Percentiles rank a stretch among this genome's conserved stretches.
These are phyloP conservation scores for Drosophila ustulata DNA, from an alignment of 2,888 invertebrate genomes.

Conservation along the genomic window DNA sequence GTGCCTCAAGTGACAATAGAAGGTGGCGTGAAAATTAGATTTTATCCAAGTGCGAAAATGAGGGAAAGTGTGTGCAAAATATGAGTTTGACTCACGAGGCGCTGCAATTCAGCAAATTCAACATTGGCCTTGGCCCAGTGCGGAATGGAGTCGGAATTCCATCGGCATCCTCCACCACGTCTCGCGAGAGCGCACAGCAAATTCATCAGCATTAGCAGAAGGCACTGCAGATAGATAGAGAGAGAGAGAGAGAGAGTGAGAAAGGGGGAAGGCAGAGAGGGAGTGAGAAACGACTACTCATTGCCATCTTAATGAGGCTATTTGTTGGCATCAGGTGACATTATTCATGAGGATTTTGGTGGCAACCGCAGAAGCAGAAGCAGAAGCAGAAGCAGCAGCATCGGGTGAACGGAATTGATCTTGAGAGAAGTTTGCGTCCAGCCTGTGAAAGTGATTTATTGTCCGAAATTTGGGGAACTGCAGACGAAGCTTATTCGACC, in stretches of 20 bases:
- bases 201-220: conserved; percentile 18
- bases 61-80: neutral
- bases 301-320: conserved; percentile 45
- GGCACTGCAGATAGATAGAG: neutral
- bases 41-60: conserved; percentile 1
- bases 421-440: conserved; percentile 13
- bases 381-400: neutral
- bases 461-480: neutral
- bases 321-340: conserved; percentile 16
- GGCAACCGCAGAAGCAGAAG: neutral
- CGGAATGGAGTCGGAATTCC: neutral
- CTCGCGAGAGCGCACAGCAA: neutral
- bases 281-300: conserved; percentile 31
- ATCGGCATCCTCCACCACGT: neutral
- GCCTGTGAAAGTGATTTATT: conserved; percentile 23
- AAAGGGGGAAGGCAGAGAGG: neutral
- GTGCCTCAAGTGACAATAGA: neutral
- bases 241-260: neutral
- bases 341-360: conserved; percentile 14
- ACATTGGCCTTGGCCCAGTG: neutral
- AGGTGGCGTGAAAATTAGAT: conserved; percentile 1
- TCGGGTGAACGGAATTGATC: conserved; percentile 36
- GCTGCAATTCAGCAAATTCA: neutral
- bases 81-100: neutral
- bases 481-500: neutral